A percentile compares a stretch with the other conserved stretches of the same genome.
phyloP scores from a whole-genome alignment of 2,888 invertebrate species.

The Stenichneumon culpator region DNA sequence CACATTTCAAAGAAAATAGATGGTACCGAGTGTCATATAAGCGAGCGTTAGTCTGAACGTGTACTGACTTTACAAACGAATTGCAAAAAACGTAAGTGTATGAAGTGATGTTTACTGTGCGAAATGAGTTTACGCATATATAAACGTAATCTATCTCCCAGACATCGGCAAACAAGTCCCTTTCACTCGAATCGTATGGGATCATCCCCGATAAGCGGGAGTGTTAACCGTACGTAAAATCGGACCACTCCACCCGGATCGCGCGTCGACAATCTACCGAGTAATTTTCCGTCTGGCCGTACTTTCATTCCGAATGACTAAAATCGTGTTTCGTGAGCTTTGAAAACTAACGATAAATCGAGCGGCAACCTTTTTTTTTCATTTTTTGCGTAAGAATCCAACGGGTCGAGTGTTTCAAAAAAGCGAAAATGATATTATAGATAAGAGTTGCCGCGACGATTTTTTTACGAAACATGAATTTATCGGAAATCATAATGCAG shows the following conservation, averaged over 20 bases:
- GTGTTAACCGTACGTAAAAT: not conserved
- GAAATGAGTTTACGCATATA: not conserved
- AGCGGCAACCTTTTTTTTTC: not conserved
- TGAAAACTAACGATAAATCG: not conserved
- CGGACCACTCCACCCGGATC: not conserved
- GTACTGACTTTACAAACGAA: not conserved
- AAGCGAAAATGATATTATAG: not conserved
- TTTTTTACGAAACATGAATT: not conserved
- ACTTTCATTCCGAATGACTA: not conserved
- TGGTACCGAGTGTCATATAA: too few species aligned
- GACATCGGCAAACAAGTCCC: not conserved
- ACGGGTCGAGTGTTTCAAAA: not conserved
- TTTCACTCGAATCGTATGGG: constrained; percentile 4
- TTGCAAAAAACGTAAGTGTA: not conserved
- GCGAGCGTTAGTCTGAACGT: not conserved
- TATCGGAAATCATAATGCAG: not conserved
- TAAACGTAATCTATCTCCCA: not conserved
- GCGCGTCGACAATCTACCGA: not conserved
- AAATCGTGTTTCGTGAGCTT: not conserved
- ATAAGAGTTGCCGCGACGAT: not conserved
- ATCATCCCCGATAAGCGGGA: not conserved
- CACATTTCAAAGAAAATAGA: too few species aligned
- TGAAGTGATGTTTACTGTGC: not conserved
- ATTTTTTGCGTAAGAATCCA: not conserved
- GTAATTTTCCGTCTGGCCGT: not conserved